phyloP scores from a whole-genome alignment of 2,113 vertebrate genomes.

The Equus przewalskii region DNA sequence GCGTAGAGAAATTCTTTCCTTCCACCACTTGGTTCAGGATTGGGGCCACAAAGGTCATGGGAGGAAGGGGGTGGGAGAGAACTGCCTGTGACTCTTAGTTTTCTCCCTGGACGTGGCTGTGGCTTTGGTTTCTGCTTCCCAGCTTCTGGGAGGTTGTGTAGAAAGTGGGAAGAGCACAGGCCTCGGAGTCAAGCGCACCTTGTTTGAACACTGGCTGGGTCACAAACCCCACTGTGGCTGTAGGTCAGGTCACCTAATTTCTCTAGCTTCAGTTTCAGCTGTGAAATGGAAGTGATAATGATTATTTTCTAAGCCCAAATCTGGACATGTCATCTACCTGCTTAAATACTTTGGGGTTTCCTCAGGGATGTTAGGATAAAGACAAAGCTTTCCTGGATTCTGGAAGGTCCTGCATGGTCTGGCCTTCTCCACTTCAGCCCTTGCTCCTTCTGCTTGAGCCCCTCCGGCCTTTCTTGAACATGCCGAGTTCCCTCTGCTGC shows the following conservation, averaged over 20 bases:
- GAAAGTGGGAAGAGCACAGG: not conserved
- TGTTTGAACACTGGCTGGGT: not conserved
- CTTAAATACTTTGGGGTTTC: not conserved
- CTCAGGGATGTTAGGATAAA: not conserved
- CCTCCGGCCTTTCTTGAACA: not conserved
- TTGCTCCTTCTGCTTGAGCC: not conserved
- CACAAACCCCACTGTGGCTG: not conserved
- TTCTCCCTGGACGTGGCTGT: not conserved
- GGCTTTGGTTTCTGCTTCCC: not conserved
- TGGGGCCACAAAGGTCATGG: not conserved
- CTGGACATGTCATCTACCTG: not conserved
- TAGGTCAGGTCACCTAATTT: not conserved
- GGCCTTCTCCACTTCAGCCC: not conserved
- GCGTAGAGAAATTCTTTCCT: not conserved
- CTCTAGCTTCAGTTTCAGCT: not conserved
- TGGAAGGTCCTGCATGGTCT: not conserved
- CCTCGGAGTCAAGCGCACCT: not conserved
- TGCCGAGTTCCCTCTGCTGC: not conserved
- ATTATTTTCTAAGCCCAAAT: not conserved
- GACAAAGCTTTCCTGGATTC: not conserved
- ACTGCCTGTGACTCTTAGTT: not conserved
- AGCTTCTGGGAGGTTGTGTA: not conserved
- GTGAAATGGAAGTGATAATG: not conserved
- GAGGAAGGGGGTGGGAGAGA: not conserved
- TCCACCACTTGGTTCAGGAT: not conserved